phyloP scores from a whole-genome alignment of 2,888 invertebrate genomes.

The Ypsolopha scabrella region DNA sequence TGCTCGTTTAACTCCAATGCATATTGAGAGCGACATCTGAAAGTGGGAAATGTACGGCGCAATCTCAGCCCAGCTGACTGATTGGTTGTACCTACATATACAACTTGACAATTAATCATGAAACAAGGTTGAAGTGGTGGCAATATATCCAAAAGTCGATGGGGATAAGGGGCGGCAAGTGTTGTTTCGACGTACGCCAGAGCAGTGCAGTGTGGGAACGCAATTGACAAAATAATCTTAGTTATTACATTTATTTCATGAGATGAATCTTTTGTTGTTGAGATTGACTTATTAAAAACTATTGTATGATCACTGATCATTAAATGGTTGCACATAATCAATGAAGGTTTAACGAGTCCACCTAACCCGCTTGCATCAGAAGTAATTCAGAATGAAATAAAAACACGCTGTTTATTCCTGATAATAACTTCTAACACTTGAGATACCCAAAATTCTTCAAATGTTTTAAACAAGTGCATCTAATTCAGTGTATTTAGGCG shows the following conservation, averaged over 20 bases:
- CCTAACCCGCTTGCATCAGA: neutral
- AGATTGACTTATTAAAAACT: too few relatives aligned
- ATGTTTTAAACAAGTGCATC: constrained; percentile 32
- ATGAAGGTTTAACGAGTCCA: neutral
- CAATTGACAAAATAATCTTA: too few relatives aligned
- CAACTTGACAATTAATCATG: neutral
- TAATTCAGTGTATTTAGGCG: constrained; percentile 19
- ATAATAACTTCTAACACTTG: constrained; percentile 12
- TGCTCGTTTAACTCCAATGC: constrained; percentile 3
- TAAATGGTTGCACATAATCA: too few relatives aligned
- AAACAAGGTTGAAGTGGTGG: neutral
- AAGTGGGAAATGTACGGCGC: constrained; percentile 5
- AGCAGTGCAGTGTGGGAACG: too few relatives aligned
- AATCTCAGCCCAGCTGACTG: constrained; percentile 2
- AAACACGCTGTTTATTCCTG: neutral
- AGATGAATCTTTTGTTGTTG: too few relatives aligned
- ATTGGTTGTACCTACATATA: neutral
- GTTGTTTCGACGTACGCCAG: neutral
- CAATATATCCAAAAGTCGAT: neutral
- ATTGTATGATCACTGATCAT: too few relatives aligned
- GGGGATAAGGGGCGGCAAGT: neutral
- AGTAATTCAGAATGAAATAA: neutral
- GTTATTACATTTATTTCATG: too few relatives aligned
- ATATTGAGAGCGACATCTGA: constrained; percentile 5
- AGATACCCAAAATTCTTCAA: constrained; percentile 21